These are phyloP conservation scores for Drosophila kepulauana DNA, from an alignment of 1,140 invertebrate species.

Conservation along the genomic window DNA sequence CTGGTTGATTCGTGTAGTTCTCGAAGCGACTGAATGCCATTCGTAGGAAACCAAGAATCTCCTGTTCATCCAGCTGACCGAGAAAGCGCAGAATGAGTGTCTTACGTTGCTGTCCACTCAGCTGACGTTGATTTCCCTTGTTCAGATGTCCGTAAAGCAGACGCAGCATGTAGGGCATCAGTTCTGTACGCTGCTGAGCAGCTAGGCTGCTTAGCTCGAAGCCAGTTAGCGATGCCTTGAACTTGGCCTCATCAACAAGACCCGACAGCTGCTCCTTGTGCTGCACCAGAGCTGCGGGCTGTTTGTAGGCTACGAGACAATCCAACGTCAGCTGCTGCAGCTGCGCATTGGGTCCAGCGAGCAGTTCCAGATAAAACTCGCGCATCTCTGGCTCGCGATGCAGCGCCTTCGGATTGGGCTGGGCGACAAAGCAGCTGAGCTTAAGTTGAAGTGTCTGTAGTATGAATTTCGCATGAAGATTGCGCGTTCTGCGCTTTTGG, in stretches of 20 bases:
- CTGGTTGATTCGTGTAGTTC: slow-evolving; percentile 87
- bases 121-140: slow-evolving; percentile 90
- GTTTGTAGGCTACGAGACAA: slow-evolving; percentile 94
- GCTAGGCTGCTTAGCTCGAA: slow-evolving; percentile 91
- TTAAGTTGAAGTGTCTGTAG: slow-evolving; percentile 85
- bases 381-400: slow-evolving; percentile 91
- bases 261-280: slow-evolving; percentile 92
- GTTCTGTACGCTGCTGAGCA: slow-evolving; percentile 89
- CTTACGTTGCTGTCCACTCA: slow-evolving; percentile 89
- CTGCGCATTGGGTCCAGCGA: slow-evolving; percentile 91
- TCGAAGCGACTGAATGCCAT: slow-evolving; percentile 93
- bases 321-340: slow-evolving; percentile 94
- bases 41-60: slow-evolving; percentile 92
- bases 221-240: slow-evolving; percentile 92
- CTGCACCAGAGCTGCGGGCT: slow-evolving; percentile 89
- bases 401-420: slow-evolving; percentile 92
- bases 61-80: slow-evolving; percentile 91
- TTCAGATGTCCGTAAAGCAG: slow-evolving; percentile 95
- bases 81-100: slow-evolving; percentile 94
- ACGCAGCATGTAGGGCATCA: slow-evolving; percentile 93
- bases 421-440: slow-evolving; percentile 90
- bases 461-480: slow-evolving; percentile 53
- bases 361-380: slow-evolving; percentile 91
- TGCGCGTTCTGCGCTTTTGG: slow-evolving; percentile 35
- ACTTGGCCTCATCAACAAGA: slow-evolving; percentile 94